Evolutionary conservation across 53 echinoderm and acorn worm species (phyloP), one percentile per base, ranked within the genome.

Genomic region (Henricia sp.): DNA sequence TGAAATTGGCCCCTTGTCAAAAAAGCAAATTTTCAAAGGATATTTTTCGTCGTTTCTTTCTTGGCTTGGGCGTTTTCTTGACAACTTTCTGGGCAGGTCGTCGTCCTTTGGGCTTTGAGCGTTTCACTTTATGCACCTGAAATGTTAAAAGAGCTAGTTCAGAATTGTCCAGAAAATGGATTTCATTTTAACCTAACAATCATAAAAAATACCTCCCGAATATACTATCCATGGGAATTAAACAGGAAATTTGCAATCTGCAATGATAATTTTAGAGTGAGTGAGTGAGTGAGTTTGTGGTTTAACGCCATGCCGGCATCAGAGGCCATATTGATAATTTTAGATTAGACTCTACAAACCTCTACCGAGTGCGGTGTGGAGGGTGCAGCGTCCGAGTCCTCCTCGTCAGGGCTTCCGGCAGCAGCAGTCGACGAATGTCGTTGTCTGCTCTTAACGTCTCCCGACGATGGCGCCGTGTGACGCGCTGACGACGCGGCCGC

Each of bases 11-110:
- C n/a, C n/a, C n/a, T n/a, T n/a, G n/a, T n/a, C n/a, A n/a, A n/a
- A n/a, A n/a, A n/a, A n/a, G n/a, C n/a, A 46, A 67, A 8, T 14
- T 58, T 53, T 58, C 24, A 88, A 91, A 91, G 91, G 91, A 91
- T 91, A 91, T 91, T 77, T 40, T 91, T 53, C 80, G 74, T 37
- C 91, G 84, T 78, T 88, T 88, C 84, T 91, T 91, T 50, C 84
- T 83, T 25, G 76, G 84, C 21, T 69, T 55, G 20, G 69, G 44
- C 30, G 77, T 46, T 75, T 88, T 91, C 84, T 64, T 88, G n/a
- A 72, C 56, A 20, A 64, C 80, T 32, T 80, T 80, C 48, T 5
- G 73, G 9, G 72, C 11, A 3, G 85, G 73, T 29, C 77, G 68
- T 35, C 88, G 70, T 24, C 77, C 64, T 30, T 76, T 83, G 27